Conservation (phyloP, 2,797 vertebrate species). For the Malacoraja senta region DNA sequence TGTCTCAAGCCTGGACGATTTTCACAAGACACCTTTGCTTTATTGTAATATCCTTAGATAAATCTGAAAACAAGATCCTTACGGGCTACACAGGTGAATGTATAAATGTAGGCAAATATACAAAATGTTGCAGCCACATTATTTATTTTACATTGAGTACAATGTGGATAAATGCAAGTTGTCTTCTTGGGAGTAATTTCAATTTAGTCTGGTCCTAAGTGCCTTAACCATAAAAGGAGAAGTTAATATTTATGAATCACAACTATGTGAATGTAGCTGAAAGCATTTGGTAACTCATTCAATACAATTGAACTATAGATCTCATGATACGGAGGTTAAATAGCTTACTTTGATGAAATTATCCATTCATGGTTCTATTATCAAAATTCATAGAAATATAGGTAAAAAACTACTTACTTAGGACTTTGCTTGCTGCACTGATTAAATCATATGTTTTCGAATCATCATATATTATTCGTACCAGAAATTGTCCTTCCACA, state of each 20-base stretch:
- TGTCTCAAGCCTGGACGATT: neutral
- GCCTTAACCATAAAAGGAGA: neutral
- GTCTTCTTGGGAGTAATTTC: neutral
- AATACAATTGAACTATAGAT: neutral
- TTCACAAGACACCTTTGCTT: too few species aligned
- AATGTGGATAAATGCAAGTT: neutral
- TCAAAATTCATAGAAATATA: neutral
- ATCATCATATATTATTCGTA: slow-evolving; percentile 97
- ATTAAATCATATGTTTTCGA: slow-evolving; percentile 95
- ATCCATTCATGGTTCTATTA: neutral
- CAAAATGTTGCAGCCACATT: neutral
- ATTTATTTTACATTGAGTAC: neutral
- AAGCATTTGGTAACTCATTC: neutral
- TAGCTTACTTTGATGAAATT: neutral
- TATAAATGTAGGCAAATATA: neutral
- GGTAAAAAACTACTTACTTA: slow-evolving; percentile 70
- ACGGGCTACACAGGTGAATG: neutral
- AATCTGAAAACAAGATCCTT: neutral
- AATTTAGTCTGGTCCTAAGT: neutral
- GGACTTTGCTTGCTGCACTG: slow-evolving; percentile 92
- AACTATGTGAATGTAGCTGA: neutral
- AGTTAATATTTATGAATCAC: neutral
- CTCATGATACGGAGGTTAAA: neutral
- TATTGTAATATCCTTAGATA: neutral
- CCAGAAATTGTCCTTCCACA: slow-evolving; percentile 95